Percentiles rank a stretch among this genome's conserved stretches.
Evolutionary conservation across 2,888 invertebrate genomes (phyloP).

Genomic region (Polyommatus iphigenia): DNA sequence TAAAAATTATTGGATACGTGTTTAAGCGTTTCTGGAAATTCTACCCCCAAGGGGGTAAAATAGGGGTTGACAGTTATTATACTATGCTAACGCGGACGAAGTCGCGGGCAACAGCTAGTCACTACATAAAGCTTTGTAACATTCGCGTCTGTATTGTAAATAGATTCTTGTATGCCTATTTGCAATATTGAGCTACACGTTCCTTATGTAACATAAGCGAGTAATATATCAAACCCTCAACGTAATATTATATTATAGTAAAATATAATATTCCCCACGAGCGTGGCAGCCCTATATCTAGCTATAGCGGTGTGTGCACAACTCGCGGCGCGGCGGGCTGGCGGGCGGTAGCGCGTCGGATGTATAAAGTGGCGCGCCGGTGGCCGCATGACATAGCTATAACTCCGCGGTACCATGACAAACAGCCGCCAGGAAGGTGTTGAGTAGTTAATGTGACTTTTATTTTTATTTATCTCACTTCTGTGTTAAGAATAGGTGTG

Average conservation of each 20-base stretch:
- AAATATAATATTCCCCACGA: conserved; percentile 20
- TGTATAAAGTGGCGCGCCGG: conserved; percentile 80
- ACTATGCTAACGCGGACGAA: too few relatives aligned
- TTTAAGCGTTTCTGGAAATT: too few relatives aligned
- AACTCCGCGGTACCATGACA: conserved; percentile 76
- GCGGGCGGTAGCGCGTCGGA: conserved; percentile 72
- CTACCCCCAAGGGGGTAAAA: too few relatives aligned
- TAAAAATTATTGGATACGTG: too few relatives aligned
- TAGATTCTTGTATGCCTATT: neutral
- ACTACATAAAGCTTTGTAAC: neutral
- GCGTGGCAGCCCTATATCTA: conserved; percentile 17
- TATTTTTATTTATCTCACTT: conserved; percentile 32
- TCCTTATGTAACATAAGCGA: conserved; percentile 25
- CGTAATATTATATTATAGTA: conserved; percentile 16
- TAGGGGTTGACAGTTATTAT: too few relatives aligned
- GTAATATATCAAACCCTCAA: conserved; percentile 15
- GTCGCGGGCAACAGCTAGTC: too few relatives aligned
- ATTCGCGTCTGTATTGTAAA: neutral
- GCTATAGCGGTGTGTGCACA: conserved; percentile 41
- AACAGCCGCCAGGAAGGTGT: conserved; percentile 60
- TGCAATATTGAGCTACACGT: conserved; percentile 33
- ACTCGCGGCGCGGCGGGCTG: conserved; percentile 63
- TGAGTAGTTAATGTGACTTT: conserved; percentile 52
- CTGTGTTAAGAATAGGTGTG: neutral
- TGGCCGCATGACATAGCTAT: conserved; percentile 79